These are phyloP conservation scores for Phyllopteryx taeniolatus DNA, from an alignment of 2,113 vertebrate species.

Conservation along the genomic window DNA sequence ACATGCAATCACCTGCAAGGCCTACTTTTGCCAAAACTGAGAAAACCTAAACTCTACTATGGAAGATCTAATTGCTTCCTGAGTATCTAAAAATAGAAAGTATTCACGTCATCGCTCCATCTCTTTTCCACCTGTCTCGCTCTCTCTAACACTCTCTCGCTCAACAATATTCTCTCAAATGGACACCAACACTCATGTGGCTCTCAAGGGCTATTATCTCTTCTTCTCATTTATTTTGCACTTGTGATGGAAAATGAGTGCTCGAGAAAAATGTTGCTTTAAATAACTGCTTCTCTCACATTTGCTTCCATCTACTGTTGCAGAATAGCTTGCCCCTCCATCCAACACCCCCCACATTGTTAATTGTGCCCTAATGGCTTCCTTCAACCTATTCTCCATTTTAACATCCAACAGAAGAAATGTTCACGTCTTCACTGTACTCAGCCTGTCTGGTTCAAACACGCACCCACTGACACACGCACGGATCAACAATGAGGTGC, in stretches of 20 bases:
- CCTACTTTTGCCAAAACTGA: constrained; percentile 26
- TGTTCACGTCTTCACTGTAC: constrained; percentile 40
- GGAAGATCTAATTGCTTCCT: constrained; percentile 43
- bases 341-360: not conserved
- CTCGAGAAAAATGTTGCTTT: constrained; percentile 1
- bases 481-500: constrained; percentile 53
- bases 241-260: not conserved
- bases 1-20: constrained; percentile 20
- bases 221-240: constrained; percentile 16
- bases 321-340: not conserved
- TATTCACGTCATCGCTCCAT: constrained; percentile 44
- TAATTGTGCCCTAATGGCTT: constrained; percentile 28
- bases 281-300: constrained; percentile 23
- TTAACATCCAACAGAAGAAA: constrained; percentile 35
- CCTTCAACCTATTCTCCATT: constrained; percentile 4
- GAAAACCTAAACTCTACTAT: constrained; percentile 27
- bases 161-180: constrained; percentile 12
- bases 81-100: constrained; percentile 45
- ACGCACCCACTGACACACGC: constrained; percentile 47
- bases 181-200: constrained; percentile 8
- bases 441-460: constrained; percentile 57
- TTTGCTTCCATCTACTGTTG: constrained; percentile 15
- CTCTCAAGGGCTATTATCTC: not conserved
- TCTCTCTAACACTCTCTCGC: constrained; percentile 12
- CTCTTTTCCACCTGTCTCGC: constrained; percentile 33